Evolutionary conservation across 2,797 vertebrate genomes (phyloP).

Genomic region (Anabas testudineus): DNA sequence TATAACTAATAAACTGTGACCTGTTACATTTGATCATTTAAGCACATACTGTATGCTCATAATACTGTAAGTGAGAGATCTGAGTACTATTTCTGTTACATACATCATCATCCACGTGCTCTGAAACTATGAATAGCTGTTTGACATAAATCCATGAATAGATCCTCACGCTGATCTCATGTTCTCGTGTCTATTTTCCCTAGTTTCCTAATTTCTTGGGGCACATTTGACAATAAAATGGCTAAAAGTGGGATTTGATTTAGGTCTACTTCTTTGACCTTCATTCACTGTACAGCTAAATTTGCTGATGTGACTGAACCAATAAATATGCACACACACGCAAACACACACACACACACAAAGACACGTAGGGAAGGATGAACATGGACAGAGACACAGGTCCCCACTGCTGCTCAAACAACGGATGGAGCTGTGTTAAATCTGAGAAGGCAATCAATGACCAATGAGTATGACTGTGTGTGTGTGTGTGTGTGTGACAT

Average conservation of each 20-base stretch:
- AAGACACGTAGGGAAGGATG: slow-evolving; percentile 36
- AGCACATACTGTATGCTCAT: neutral
- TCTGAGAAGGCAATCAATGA: slow-evolving; percentile 86
- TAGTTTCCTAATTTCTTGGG: neutral
- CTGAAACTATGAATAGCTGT: slow-evolving; percentile 45
- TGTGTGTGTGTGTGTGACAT: slow-evolving; percentile 61
- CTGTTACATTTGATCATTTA: neutral
- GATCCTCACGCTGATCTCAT: slow-evolving; percentile 36
- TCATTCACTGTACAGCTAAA: slow-evolving; percentile 55
- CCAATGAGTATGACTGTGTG: slow-evolving; percentile 62
- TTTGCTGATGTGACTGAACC: slow-evolving; percentile 49
- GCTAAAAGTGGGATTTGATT: slow-evolving; percentile 19
- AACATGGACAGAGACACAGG: slow-evolving; percentile 69
- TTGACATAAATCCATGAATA: slow-evolving; percentile 48
- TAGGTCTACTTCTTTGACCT: slow-evolving; percentile 58
- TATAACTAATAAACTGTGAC: too few species aligned
- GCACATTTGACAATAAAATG: slow-evolving; percentile 24
- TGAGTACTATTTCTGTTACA: neutral
- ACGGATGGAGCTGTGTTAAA: slow-evolving; percentile 81
- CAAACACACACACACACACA: slow-evolving; percentile 16
- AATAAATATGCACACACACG: slow-evolving; percentile 22
- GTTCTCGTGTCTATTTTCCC: neutral
- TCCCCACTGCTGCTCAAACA: slow-evolving; percentile 74
- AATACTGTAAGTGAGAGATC: neutral
- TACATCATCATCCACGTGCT: neutral